Evolutionary conservation across 53 echinoderm and acorn worm species (phyloP).

Genomic region (Henricia sp.): DNA sequence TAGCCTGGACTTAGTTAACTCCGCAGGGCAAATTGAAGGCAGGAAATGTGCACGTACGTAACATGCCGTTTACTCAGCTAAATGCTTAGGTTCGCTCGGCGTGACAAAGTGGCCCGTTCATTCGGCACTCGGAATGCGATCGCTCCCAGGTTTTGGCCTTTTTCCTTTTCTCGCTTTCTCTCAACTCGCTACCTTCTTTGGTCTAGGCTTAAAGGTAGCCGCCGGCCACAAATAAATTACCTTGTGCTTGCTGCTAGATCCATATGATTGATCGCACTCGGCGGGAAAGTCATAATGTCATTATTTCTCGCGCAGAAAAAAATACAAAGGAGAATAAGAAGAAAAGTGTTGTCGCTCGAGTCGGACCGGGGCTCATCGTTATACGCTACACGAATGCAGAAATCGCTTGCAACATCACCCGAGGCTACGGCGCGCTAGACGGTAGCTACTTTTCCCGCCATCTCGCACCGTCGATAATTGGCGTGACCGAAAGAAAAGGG

Average conservation of each 20-base stretch:
- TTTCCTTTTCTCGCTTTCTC: background rate
- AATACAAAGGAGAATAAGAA: background rate
- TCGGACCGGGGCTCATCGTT: background rate
- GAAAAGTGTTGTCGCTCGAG: constrained; percentile 2
- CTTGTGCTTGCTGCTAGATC: constrained; percentile 58
- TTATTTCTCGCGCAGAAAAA: constrained; percentile 37
- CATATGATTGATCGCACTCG: constrained; percentile 61
- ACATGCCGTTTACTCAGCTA: constrained; percentile 46
- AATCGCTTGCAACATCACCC: constrained; percentile 44
- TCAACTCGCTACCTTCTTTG: background rate
- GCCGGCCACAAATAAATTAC: constrained; percentile 61
- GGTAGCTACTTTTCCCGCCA: constrained; percentile 39
- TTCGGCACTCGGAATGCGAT: constrained; percentile 6
- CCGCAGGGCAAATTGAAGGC: constrained; percentile 33
- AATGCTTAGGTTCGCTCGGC: constrained; percentile 35
- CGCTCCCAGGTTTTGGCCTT: background rate
- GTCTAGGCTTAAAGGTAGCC: constrained; percentile 31
- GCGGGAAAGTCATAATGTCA: constrained; percentile 57
- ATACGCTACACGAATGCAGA: constrained; percentile 56
- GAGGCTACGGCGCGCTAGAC: constrained; percentile 33
- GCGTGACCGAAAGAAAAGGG: constrained; percentile 31
- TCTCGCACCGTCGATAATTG: constrained; percentile 50
- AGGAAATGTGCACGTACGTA: constrained; percentile 46
- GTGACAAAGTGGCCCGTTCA: constrained; percentile 46
- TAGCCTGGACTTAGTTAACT: constrained; percentile 54